Evolutionary conservation across 2,888 invertebrate genomes (phyloP), one percentile per base, ranked within the genome.

Genomic region (Lysandra bellargus): DNA sequence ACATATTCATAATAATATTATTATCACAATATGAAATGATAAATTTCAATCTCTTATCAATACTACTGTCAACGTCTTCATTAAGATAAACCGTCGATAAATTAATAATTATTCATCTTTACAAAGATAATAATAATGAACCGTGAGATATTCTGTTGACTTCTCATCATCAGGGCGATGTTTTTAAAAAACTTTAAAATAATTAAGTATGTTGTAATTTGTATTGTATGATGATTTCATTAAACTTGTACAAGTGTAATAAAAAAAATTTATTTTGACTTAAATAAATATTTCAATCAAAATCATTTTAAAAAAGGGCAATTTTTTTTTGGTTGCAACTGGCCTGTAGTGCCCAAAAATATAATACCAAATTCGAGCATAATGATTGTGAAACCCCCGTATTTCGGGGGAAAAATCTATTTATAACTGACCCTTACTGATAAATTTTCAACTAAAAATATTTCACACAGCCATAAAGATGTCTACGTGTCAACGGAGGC

Each of bases 401-500:
- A 69, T 69, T 37, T 69, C 37, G 69, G 57, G 57, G 30, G 76
- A 9, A 33, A 76, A 33, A 76, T 76, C 76, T 76, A 76, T 76
- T 76, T 76, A 76, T 76, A 76, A 76, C 12, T 76, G 76, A 76
- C 76, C 76, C 76, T 53, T 75, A 75, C 76, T 76, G 76, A 76
- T 76, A 76, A 76, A 76, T 76, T 53, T 76, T 53, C 6, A 17
- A 76, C 76, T 76, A 76, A 76, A 75, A 76, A 76, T 76, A 76
- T 76, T 76, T 76, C 76, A 76, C 76, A 37, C 9, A 33, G 83
- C 84, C 87, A 88, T 90, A 89, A 91, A 92, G 83, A 88, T 91
- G 91, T 92, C 91, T 82, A 87, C 89, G 89, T 87, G 91, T 93
- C 92, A 91, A 88, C 87, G 86, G 84, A 89, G 92, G 92, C 92